Conservation (phyloP, 2,888 invertebrate species). For the Diabrotica balteata region DNA sequence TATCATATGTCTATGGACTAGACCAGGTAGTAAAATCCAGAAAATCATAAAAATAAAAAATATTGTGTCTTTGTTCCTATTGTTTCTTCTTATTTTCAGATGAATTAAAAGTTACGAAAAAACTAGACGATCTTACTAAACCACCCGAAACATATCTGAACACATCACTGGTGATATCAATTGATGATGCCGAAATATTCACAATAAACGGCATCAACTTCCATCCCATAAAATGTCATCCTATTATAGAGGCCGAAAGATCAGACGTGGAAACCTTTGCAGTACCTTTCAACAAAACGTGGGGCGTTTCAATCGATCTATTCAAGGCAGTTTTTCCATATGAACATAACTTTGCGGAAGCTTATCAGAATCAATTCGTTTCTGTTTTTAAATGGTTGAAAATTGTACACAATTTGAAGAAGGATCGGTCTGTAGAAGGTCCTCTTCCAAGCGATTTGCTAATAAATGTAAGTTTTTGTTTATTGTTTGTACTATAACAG, state of each 20-base stretch:
- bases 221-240: constrained; percentile 67
- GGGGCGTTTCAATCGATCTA: constrained; percentile 71
- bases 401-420: constrained; percentile 76
- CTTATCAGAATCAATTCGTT: constrained; percentile 88
- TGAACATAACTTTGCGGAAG: constrained; percentile 86
- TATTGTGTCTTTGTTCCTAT: background rate
- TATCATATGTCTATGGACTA: too few species aligned
- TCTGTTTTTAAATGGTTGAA: constrained; percentile 95
- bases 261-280: constrained; percentile 77
- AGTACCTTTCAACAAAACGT: constrained; percentile 75
- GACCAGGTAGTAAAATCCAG: too few species aligned
- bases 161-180: constrained; percentile 60
- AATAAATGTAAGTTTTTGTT: constrained; percentile 71
- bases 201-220: constrained; percentile 74
- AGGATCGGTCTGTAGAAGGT: constrained; percentile 71
- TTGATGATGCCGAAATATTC: constrained; percentile 78
- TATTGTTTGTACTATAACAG: too few species aligned
- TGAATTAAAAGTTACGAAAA: constrained; percentile 34
- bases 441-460: constrained; percentile 88
- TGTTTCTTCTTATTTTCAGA: constrained; percentile 27
- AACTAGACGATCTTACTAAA: constrained; percentile 35
- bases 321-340: constrained; percentile 82
- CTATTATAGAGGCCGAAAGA: constrained; percentile 74
- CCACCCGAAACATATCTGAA: constrained; percentile 37
- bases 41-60: too few species aligned